phyloP scores from a whole-genome alignment of 2,113 vertebrate species.

The Cyprinodon variegatus region DNA sequence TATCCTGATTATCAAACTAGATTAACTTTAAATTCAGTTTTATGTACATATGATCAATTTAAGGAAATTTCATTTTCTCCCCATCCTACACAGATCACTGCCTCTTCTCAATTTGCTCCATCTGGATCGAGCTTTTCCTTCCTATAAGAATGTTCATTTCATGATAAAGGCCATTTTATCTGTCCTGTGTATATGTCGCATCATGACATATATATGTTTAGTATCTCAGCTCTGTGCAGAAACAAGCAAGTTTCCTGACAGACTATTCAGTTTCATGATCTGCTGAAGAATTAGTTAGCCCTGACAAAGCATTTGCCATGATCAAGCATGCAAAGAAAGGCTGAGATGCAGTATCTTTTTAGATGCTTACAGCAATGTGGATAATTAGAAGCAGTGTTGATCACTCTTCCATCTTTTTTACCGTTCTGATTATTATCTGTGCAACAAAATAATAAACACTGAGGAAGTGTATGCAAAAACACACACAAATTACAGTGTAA shows the following conservation, averaged over 20 bases:
- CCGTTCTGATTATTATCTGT: constrained; percentile 35
- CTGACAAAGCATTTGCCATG: constrained; percentile 7
- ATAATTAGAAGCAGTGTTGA: constrained; percentile 62
- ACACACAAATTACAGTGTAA: constrained; percentile 25
- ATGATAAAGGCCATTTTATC: not conserved
- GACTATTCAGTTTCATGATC: constrained; percentile 2
- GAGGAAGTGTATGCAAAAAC: constrained; percentile 17
- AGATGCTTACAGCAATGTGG: constrained; percentile 34
- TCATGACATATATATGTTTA: not conserved
- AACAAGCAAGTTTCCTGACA: constrained; percentile 16
- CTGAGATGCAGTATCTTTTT: constrained; percentile 10
- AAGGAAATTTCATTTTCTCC: too few relatives aligned
- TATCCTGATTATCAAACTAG: too few relatives aligned
- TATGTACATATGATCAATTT: too few relatives aligned
- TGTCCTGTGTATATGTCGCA: not conserved
- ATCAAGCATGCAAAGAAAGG: constrained; percentile 33
- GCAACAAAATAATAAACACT: constrained; percentile 4
- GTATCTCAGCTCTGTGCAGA: constrained; percentile 14
- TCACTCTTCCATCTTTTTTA: constrained; percentile 39
- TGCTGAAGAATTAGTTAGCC: constrained; percentile 21
- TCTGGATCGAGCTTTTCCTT: not conserved
- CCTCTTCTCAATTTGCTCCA: not conserved
- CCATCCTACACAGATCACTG: too few relatives aligned
- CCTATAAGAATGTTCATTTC: too few relatives aligned
- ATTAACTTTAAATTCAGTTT: too few relatives aligned